These are phyloP conservation scores for Terrapene triunguis DNA, from an alignment of 2,113 vertebrate species.

Conservation along the genomic window DNA sequence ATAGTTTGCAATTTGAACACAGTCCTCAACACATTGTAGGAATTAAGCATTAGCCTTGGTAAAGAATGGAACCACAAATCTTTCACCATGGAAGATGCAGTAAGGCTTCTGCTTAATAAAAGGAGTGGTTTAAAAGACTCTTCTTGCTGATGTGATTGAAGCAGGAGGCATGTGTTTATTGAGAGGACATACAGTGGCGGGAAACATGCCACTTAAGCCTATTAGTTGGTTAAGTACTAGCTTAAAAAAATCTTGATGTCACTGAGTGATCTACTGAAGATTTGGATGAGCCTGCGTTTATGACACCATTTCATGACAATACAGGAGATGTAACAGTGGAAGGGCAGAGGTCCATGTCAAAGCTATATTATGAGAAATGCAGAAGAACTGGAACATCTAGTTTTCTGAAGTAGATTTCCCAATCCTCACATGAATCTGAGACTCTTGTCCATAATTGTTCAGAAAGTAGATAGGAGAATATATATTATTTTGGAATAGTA, in stretches of 20 bases:
- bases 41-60: too few species aligned
- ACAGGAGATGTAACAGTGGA: neutral
- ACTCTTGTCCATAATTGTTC: too few species aligned
- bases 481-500: neutral
- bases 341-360: neutral
- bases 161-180: neutral
- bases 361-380: too few species aligned
- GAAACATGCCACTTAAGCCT: neutral
- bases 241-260: neutral
- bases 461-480: neutral
- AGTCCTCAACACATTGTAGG: too few species aligned
- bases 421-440: too few species aligned
- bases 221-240: neutral
- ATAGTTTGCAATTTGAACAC: too few species aligned
- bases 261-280: neutral
- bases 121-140: neutral
- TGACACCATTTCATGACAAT: neutral
- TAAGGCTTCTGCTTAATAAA: neutral
- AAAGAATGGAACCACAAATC: neutral
- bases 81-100: neutral
- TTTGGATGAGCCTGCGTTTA: accelerated
- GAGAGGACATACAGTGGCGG: neutral
- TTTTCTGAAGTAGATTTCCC: too few species aligned
- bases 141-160: neutral
- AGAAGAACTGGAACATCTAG: too few species aligned